A percentile compares a stretch with the other conserved stretches of the same genome.
Evolutionary conservation across 53 echinoderm and acorn worm species (phyloP).

Genomic region (Holothuria scabra): DNA sequence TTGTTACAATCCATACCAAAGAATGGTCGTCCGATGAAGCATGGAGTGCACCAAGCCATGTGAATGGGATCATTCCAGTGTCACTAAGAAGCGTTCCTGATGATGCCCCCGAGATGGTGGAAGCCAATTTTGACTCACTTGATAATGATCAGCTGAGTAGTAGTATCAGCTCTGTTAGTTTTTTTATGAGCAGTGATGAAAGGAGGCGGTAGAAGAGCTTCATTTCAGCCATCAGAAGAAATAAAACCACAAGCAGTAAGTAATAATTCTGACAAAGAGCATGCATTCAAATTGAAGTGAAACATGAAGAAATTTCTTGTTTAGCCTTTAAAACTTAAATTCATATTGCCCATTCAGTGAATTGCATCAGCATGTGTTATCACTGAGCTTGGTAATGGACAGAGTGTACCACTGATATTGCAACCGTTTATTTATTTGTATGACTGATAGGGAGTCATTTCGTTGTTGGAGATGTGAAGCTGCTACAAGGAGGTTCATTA

Average conservation of each 20-base stretch:
- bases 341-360: too few relatives aligned
- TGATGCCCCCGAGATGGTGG: background rate
- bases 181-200: background rate
- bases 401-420: too few relatives aligned
- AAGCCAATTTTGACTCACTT: background rate
- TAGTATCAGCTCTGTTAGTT: background rate
- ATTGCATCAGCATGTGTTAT: too few relatives aligned
- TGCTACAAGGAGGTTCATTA: too few relatives aligned
- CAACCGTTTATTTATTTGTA: too few relatives aligned
- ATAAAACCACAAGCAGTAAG: background rate
- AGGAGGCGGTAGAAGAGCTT: background rate
- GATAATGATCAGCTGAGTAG: background rate
- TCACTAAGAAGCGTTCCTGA: background rate
- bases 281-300: too few relatives aligned
- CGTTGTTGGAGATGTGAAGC: too few relatives aligned
- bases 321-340: too few relatives aligned
- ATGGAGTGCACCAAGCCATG: conserved; percentile 9
- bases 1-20: background rate
- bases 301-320: too few relatives aligned
- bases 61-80: background rate
- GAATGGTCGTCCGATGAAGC: conserved; percentile 28
- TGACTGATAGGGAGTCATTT: too few relatives aligned
- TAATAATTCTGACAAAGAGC: background rate
- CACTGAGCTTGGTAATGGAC: too few relatives aligned
- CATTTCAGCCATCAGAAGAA: background rate